phyloP scores from a whole-genome alignment of 2,797 vertebrate species.

The Heteromormyrus szaboi region DNA sequence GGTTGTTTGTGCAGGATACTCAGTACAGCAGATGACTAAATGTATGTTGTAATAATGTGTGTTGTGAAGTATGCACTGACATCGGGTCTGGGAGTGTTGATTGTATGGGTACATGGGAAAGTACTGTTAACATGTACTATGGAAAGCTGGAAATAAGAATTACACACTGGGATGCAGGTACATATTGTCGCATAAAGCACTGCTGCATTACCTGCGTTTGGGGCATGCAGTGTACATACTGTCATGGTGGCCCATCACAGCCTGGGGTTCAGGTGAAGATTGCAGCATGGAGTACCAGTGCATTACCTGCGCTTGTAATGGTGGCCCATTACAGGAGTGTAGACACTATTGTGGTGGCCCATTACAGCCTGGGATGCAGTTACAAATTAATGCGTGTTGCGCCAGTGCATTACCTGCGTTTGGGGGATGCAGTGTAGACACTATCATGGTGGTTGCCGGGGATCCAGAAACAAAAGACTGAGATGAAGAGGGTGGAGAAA shows the following conservation, averaged over 20 bases:
- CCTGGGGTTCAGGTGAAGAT: not conserved
- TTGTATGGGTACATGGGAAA: not conserved
- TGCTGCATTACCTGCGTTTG: constrained; percentile 67
- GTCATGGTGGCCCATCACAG: not conserved
- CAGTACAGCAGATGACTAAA: not conserved
- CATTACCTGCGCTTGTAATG: constrained; percentile 68
- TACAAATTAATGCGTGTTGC: not conserved
- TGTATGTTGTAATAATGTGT: not conserved
- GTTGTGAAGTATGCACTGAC: not conserved
- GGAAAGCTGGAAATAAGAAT: not conserved
- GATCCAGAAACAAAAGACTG: constrained; percentile 74
- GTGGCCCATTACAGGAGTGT: not conserved
- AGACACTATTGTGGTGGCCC: not conserved
- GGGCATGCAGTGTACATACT: not conserved
- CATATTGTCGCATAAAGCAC: not conserved
- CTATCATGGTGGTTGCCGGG: constrained; percentile 82
- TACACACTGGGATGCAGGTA: not conserved
- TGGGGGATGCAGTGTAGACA: constrained; percentile 80
- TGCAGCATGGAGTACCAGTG: constrained; percentile 24
- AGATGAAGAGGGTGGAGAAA: constrained; percentile 79
- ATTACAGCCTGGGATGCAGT: not conserved
- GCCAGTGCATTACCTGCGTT: constrained; percentile 67
- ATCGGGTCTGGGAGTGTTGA: no score
- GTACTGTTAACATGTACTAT: not conserved
- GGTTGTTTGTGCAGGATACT: not conserved